Evolutionary conservation across 2,888 invertebrate species (phyloP), one percentile per base, ranked within the genome.

Genomic region (Agrotis segetum): DNA sequence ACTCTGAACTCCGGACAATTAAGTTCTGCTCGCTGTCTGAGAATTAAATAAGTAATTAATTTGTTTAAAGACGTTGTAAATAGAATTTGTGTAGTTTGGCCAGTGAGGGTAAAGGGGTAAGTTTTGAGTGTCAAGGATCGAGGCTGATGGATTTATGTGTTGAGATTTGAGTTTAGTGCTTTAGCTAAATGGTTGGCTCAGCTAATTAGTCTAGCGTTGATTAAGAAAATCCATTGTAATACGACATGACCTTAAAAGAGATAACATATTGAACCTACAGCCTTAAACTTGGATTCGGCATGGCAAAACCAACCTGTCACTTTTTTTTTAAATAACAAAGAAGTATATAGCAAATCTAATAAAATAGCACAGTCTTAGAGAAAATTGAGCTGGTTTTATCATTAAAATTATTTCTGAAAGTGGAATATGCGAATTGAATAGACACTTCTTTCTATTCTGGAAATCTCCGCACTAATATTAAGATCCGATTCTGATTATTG

Each of bases 1-100:
- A 29, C 55, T 72, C 61, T 52, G 59, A 73, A 67, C 77, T 72
- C 61, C 55, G 59, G 74, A 67, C 77, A 77, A 81, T 87, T 86
- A 84, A 86, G 82, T 79, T 79, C 71, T 62, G 75, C 66, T 67
- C 67, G 67, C 60, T 59, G 72, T 79, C 76, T 71, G 34, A 46
- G 74, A 81, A 85, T 81, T 79, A 82, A 82, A 80, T 82, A 68
- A 71, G 67, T 71, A 82, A 85, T 85, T 84, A 85, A 82, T 85
- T 83, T 77, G 65, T 83, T 82, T 74, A 71, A 81, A 77, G 82
- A 80, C 74, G 71, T 49, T 82, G 81, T 84, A 81, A 72, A 73
- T 74, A 74, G 71, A 67, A 68, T 80, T 73, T 61, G 65, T 74
- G 58, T 72, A 73, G 75, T 80, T 77, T 65, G 67, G 55, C 49